Base-by-base conservation (phyloP, 2,888 invertebrate genomes). In the Pristionchus exspectatus region DNA sequence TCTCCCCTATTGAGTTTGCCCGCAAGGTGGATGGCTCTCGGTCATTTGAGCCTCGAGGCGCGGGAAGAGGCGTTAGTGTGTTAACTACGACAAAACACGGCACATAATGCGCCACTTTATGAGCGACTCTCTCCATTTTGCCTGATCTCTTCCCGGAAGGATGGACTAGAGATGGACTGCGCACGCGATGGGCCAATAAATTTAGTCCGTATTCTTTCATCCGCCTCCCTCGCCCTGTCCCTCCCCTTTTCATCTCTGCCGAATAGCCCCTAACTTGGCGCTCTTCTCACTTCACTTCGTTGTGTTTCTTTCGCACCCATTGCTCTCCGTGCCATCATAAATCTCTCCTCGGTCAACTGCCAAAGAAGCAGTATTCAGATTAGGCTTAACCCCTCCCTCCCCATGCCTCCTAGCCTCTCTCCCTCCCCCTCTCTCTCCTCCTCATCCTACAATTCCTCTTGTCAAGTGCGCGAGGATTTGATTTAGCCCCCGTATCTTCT, bases 391-490 rank as follows among this genome's bases (percentile, higher is more conserved):
- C 87, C 69, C n/a, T 33, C 63, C 33, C 56, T 59, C 85, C 50
- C 44, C 7, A n/a, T n/a, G n/a, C n/a, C n/a, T n/a, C n/a, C n/a
- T n/a, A n/a, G n/a, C n/a, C 33, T 21, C 83, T 83, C 54, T 54
- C 84, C 21, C 50, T 50, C 30, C 54, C 54, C 50, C 84, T 33
- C 69, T 18, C 69, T n/a, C 33, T 56, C 74, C 77, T 44, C 33
- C 74, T 88, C 77, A 38, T 44, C 56, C 88, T 88, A 54, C 56
- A 33, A 44, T 69, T 87, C 87, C 66, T 63, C 63, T 63, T 69
- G 63, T 69, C 66, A 69, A 87, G 87, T 87, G 87, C 87, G 87
- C 87, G 87, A 87, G 87, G 87, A 87, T 87, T 87, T 87, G 87
- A 87, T 87, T 87, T 87, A 87, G 66, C 87, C 63, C 86, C 63